A percentile compares a stretch with the other conserved stretches of the same genome.
These are phyloP conservation scores for Gallinago media DNA, from an alignment of 2,113 vertebrate species.

Conservation along the genomic window DNA sequence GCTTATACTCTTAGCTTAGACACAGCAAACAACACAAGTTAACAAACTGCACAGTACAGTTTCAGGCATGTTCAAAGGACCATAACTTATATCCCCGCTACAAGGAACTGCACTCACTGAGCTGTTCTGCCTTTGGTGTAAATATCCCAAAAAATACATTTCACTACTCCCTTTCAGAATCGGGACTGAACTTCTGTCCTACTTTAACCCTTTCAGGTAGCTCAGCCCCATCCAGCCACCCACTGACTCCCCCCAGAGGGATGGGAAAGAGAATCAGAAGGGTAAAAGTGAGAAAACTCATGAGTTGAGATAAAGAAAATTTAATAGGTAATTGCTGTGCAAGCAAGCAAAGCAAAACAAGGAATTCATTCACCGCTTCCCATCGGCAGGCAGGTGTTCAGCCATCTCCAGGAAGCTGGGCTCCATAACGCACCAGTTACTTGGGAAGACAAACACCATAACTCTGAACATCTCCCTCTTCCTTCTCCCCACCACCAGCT, in stretches of 20 bases:
- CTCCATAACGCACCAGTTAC: accelerated
- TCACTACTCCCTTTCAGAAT: not conserved
- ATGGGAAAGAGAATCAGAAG: not conserved
- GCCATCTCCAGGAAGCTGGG: not conserved
- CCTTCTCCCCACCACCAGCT: not conserved
- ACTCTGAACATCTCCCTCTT: not conserved
- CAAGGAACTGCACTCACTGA: not conserved
- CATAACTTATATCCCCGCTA: not conserved
- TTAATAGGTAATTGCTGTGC: not conserved
- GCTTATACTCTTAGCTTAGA: not conserved
- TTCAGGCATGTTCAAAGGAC: not conserved
- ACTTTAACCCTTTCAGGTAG: not conserved
- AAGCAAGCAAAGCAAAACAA: not conserved
- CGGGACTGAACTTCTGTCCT: not conserved
- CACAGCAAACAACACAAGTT: not conserved
- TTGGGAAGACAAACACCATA: accelerated
- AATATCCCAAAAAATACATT: not conserved
- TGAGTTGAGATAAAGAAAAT: not conserved
- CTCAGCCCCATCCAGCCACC: not conserved
- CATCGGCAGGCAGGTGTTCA: not conserved
- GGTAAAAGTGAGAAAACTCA: not conserved
- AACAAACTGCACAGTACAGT: not conserved
- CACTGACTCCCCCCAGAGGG: accelerated
- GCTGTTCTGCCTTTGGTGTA: not conserved
- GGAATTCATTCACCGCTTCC: not conserved